Base-by-base conservation (phyloP, 2,797 vertebrate genomes). In the Cyclopterus lumpus region DNA sequence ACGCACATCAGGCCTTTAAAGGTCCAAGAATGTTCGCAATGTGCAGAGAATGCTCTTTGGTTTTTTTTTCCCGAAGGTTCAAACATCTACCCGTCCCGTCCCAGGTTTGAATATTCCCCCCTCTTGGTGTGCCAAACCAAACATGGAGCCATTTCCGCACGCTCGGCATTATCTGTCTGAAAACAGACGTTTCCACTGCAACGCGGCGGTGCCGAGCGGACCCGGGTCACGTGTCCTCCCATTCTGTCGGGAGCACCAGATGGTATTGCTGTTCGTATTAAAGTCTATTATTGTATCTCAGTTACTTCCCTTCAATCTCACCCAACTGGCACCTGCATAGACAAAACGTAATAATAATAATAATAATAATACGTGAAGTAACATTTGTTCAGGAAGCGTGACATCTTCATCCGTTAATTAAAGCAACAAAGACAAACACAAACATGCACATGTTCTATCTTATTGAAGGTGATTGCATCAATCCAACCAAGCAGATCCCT, bases 101-200 rank as follows among this genome's bases (percentile, higher is more conserved):
- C 73, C 80, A 73, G 59, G 40, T 67, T 70, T n/a, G 55, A 78
- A 71, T 70, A 38, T 61, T 20, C 69, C 44, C 44, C 36, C 6
- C 14, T n/a, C n/a, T n/a, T 8, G 7, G 2, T 36, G 80, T 48
- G 80, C 83, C 88, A 90, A 87, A 77, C 59, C 58, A 84, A 89
- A 91, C 85, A 86, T 75, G 28, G 60, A 80, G 71, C n/a, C 60
- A 24, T 81, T 88, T 87, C 83, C 84, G 12, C 62, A 48, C 70
- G 66, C 51, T 79, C 60, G 53, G 78, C 53, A 28, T 77, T 90
- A 86, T 89, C 87, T 63, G 62, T 80, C 70, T 79, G 72, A 86
- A 86, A 87, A 82, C 88, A 90, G 82, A 83, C 81, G 48, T 84
- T 86, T 91, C 86, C 89, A 82, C 74, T 36, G 20, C 38, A 67